A percentile compares a stretch with the other conserved stretches of the same genome.
phyloP scores from a whole-genome alignment of 2,113 vertebrate species.

The Naja naja region DNA sequence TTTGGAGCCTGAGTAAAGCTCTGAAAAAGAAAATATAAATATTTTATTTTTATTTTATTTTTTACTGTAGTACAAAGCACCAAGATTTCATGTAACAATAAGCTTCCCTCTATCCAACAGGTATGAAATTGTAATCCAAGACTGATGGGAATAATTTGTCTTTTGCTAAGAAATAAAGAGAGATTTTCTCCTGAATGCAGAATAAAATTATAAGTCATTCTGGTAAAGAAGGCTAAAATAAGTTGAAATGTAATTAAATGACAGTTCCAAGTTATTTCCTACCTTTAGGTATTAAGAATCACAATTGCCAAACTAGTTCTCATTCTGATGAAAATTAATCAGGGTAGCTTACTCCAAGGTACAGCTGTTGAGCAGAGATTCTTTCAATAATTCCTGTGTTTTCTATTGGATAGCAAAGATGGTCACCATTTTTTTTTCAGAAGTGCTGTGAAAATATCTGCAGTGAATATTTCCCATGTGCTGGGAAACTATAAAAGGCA shows the following conservation, averaged over 20 bases:
- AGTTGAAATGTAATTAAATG: conserved; percentile 58
- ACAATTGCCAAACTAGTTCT: conserved; percentile 3
- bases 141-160: conserved; percentile 56
- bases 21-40: neutral
- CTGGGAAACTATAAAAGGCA: neutral
- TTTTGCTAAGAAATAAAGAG: conserved; percentile 54
- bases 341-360: neutral
- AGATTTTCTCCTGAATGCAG: conserved; percentile 48
- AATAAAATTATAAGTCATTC: conserved; percentile 59
- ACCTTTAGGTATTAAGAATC: conserved; percentile 6
- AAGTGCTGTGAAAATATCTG: conserved; percentile 33
- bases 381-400: neutral
- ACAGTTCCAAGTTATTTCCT: conserved; percentile 31
- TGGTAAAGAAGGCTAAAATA: conserved; percentile 49
- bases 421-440: conserved; percentile 2
- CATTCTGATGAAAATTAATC: conserved; percentile 15
- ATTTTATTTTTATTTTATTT: neutral
- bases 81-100: conserved; percentile 14
- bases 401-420: neutral
- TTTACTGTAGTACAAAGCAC: neutral
- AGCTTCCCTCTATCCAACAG: neutral
- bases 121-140: conserved; percentile 57
- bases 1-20: neutral
- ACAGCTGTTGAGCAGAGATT: neutral
- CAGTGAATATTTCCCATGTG: neutral